Conservation (phyloP, 2,797 vertebrate genomes). For the Mus spretus region DNA sequence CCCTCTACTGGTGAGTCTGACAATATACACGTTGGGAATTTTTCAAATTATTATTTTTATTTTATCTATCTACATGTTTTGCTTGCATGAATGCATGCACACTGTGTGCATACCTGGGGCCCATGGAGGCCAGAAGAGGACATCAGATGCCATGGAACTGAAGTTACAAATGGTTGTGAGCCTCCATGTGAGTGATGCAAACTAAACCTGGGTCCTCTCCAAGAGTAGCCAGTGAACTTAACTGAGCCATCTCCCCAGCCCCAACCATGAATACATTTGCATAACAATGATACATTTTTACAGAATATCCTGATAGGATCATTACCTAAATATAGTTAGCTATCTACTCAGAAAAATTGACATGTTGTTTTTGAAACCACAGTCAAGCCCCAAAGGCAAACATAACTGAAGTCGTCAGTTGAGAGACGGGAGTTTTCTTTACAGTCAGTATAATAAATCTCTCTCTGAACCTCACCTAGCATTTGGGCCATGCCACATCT, state of each 20-base stretch:
- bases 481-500: conserved; percentile 56
- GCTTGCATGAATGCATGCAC: neutral
- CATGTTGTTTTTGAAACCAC: conserved; percentile 61
- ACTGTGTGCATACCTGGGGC: neutral
- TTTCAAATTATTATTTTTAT: neutral
- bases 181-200: neutral
- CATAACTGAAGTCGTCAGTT: conserved; percentile 34
- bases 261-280: conserved; percentile 28
- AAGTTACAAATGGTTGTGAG: neutral
- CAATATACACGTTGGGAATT: neutral
- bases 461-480: conserved; percentile 55
- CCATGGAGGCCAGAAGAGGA: neutral
- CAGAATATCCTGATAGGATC: conserved; percentile 13
- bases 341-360: conserved; percentile 39
- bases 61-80: neutral
- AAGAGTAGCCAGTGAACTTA: neutral
- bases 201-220: neutral
- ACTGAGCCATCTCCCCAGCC: neutral
- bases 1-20: neutral
- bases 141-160: neutral
- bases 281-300: conserved; percentile 23
- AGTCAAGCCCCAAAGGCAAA: conserved; percentile 35
- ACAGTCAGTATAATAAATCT: conserved; percentile 53
- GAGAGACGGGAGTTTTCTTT: conserved; percentile 50
- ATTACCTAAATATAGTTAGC: neutral